phyloP scores from a whole-genome alignment of 2,888 invertebrate genomes.

The Epistrophella euchroma region DNA sequence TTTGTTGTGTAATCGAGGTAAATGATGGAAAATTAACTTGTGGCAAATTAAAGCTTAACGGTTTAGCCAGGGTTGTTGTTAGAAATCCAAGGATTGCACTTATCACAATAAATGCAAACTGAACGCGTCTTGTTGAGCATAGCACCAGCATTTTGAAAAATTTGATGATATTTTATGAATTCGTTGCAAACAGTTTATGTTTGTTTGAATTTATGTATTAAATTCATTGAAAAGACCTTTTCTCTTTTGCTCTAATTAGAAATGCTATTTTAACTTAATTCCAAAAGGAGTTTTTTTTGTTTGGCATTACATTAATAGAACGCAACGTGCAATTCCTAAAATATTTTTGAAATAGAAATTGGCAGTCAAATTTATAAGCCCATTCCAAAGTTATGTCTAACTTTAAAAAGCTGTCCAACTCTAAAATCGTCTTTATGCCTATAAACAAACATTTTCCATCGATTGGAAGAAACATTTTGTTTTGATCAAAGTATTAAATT shows the following conservation, averaged over 20 bases:
- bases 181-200: conserved; percentile 18
- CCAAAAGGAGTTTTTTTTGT: conserved; percentile 1
- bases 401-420: too few relatives aligned
- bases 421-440: too few relatives aligned
- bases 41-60: conserved; percentile 81
- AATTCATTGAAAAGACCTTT: conserved; percentile 42
- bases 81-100: conserved; percentile 80
- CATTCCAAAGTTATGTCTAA: too few relatives aligned
- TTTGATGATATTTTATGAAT: conserved; percentile 9
- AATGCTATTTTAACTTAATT: conserved; percentile 12
- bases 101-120: conserved; percentile 79
- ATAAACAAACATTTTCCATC: too few relatives aligned
- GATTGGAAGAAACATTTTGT: too few relatives aligned
- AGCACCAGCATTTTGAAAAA: conserved; percentile 67
- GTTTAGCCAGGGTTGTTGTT: conserved; percentile 82
- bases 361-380: too few relatives aligned
- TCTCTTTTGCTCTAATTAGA: not conserved
- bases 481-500: too few relatives aligned
- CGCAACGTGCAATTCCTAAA: not conserved
- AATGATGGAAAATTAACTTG: conserved; percentile 82
- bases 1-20: conserved; percentile 83
- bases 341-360: not conserved
- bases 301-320: not conserved
- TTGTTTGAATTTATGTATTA: conserved; percentile 3
- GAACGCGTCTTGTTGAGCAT: conserved; percentile 78